Conservation (phyloP, 1,140 invertebrate species). For the Vanessa atalanta region DNA sequence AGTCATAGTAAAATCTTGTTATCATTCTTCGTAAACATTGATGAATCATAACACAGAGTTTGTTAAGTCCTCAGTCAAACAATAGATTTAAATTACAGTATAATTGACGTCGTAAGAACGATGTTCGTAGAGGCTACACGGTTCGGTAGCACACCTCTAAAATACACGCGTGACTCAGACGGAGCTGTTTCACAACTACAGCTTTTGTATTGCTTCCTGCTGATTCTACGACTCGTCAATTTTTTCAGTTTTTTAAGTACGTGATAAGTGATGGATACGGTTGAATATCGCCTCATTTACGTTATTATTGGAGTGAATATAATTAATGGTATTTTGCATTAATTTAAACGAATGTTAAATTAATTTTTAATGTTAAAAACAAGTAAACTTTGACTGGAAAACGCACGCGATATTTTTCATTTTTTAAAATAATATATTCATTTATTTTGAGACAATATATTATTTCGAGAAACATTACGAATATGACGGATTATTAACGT, state of each 20-base stretch:
- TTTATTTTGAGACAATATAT: no score
- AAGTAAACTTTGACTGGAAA: no score
- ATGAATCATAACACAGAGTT: neutral
- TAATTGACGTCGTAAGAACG: conserved; percentile 28
- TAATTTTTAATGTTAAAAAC: no score
- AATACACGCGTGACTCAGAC: conserved; percentile 71
- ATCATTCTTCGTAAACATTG: neutral
- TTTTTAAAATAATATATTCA: no score
- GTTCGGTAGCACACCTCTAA: conserved; percentile 55
- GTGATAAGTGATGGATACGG: conserved; percentile 22
- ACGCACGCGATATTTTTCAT: no score
- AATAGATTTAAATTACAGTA: conserved; percentile 30
- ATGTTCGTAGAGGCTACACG: conserved; percentile 14
- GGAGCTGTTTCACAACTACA: conserved; percentile 69
- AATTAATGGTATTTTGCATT: no score
- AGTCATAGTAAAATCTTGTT: no score
- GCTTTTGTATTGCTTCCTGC: conserved; percentile 76
- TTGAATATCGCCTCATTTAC: neutral
- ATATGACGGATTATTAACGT: neutral
- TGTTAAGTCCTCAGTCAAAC: neutral
- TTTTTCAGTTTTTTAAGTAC: conserved; percentile 19
- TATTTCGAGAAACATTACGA: no score
- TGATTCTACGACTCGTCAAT: conserved; percentile 33
- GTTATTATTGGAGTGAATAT: neutral
- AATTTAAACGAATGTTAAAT: no score